Evolutionary conservation across 2,888 invertebrate genomes (phyloP).

Genomic region (Drosophila mayaguana): DNA sequence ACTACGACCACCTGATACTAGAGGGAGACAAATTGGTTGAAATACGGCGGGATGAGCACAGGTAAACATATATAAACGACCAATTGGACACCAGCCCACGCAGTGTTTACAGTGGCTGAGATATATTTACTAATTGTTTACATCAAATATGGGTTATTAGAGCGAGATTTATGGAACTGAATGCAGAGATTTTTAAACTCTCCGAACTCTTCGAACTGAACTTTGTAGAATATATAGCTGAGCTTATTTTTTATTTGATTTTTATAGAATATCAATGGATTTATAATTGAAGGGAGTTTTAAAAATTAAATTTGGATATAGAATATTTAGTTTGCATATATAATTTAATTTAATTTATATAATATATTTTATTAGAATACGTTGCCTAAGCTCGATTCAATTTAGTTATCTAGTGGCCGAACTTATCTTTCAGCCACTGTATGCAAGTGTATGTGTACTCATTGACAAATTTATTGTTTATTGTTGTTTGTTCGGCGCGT

Average conservation of each 20-base stretch:
- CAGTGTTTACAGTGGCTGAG: constrained; percentile 26
- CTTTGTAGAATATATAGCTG: neutral
- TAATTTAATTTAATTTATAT: neutral
- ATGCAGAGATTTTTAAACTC: neutral
- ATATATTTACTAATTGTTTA: neutral
- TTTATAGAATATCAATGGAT: neutral
- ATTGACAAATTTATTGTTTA: constrained; percentile 33
- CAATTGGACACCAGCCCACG: constrained; percentile 18
- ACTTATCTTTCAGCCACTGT: constrained; percentile 28
- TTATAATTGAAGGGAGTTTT: neutral
- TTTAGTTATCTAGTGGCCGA: neutral
- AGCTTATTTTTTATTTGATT: too few species aligned
- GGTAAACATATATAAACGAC: constrained; percentile 54
- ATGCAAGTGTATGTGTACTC: neutral
- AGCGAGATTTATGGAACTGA: too few species aligned
- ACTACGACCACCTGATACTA: constrained; percentile 83
- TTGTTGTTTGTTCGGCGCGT: constrained; percentile 14
- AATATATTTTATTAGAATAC: too few species aligned
- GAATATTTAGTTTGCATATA: neutral
- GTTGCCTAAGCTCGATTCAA: neutral
- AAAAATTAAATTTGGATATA: neutral
- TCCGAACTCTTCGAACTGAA: neutral
- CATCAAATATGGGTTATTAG: neutral
- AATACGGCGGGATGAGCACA: constrained; percentile 81
- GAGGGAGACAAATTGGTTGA: constrained; percentile 84